Evolutionary conservation across 1,140 invertebrate genomes (phyloP), one percentile per base, ranked within the genome.

Genomic region (Neodiprion fabricii): DNA sequence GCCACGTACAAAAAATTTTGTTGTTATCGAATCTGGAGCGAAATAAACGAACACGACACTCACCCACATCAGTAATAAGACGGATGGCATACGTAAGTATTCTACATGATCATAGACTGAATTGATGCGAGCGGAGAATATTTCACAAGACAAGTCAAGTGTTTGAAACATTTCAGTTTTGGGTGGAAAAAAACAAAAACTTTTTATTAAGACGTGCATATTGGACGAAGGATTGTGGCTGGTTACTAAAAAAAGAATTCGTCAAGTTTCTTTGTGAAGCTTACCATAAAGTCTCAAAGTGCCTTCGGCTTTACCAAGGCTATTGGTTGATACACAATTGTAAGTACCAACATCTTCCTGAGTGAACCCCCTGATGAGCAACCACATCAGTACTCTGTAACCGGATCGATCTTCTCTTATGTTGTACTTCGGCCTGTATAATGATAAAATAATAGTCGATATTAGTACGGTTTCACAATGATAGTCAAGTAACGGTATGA

Each of bases 291-390:
- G 90, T 79, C 95, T 89, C 76, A 97, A 91, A 8, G 93, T 95
- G 71, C 95, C 95, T 85, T 96, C 95, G 53, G 96, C 95, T 83
- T 91, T 93, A 71, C 96, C 96, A 53, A 98, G 88, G 12, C 94
- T 95, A 86, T 97, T 98, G 75, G 95, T 96, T 72, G 96, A 96
- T 72, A 97, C 93, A 84, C 96, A 97, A 84, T 94, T 95, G 90
- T 97, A 98, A 71, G 94, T 94, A 21, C 96, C 96, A 79, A 95
- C 94, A 86, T 98, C 96, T 23, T 91, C 89, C 76, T 91, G 87
- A 7, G 92, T 91, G 85, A 97, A 96, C 81, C 92, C 91, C 79
- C 92, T 90, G 80, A 98, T 96, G 67, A 93, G 90, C 73, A 98
- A 90, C 90, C 92, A 92, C 93, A 97, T 96, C 77, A 92, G 92